Evolutionary conservation across 2,113 vertebrate genomes (phyloP), one percentile per base, ranked within the genome.

Genomic region (Fregetta grallaria): DNA sequence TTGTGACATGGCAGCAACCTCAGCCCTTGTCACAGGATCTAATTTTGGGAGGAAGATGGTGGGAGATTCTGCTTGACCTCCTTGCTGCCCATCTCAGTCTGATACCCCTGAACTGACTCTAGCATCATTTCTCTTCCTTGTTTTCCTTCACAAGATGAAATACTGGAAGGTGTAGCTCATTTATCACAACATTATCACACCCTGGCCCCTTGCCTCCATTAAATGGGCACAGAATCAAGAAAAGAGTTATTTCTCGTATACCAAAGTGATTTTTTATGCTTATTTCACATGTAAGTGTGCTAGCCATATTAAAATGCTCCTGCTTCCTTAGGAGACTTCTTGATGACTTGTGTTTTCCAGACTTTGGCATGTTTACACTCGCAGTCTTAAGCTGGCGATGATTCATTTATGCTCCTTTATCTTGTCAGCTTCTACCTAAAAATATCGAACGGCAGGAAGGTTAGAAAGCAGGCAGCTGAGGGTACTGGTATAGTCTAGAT

Each of bases 361-460:
- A 47, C 66, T 94, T 89, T 74, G 94, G 81, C 82, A 91, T 95
- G 85, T 95, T 70, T 97, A 67, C 84, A 36, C 86, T 94, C 82
- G 17, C 77, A 92, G 95, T 86, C 85, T 96, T 96, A 84, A 76
- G 79, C 74, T 89, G 81, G 62, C 1, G 1, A 86, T 88, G 94
- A 95, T 92, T 95, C 90, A 67, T 91, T 94, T 76, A 73, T 74
- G 71, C 38, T 95, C 53, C 92, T 90, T 95, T 93, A 95, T 93
- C 96, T 95, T 96, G 90, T 88, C 88, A 94, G 65, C 65, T n/a
- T 92, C 79, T 94, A 94, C 95, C 94, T 86, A 92, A 95, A 97
- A 94, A 79, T 96, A 79, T 59, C 66, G 13, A 85, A 68, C 6
- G 32, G 93, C 81, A 73, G 59, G 86, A 95, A 81, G 71, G 40